Conservation (phyloP, 2,888 invertebrate species). For the Aporophyla lueneburgensis region DNA sequence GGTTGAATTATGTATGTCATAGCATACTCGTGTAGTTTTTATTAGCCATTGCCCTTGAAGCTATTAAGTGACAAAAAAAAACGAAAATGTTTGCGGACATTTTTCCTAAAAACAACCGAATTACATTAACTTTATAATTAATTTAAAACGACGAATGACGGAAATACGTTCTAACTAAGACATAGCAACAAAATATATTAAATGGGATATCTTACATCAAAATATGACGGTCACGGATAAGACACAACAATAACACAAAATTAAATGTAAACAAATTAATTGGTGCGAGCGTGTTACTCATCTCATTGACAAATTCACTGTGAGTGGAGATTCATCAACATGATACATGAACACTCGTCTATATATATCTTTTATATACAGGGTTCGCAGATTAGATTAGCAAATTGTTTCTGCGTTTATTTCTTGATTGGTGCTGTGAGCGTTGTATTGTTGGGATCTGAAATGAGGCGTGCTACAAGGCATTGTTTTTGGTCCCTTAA, state of each 20-base stretch:
- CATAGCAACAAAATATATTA: background rate
- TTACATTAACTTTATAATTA: background rate
- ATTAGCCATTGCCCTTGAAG: background rate
- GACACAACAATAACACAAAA: constrained; percentile 4
- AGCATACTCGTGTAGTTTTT: background rate
- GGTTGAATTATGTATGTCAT: background rate
- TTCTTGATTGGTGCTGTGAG: constrained; percentile 2
- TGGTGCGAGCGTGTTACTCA: constrained; percentile 32
- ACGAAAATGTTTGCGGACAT: background rate
- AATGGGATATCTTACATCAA: constrained; percentile 13
- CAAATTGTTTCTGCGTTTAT: background rate
- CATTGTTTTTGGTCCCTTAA: background rate
- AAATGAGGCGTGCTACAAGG: background rate
- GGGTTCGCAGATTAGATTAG: background rate
- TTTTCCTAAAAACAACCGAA: background rate
- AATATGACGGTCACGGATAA: background rate
- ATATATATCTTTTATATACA: background rate
- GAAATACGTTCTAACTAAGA: background rate
- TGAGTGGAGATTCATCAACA: background rate
- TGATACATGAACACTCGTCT: background rate
- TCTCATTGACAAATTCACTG: constrained; percentile 10
- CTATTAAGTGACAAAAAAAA: background rate
- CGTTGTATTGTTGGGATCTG: background rate
- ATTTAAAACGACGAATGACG: background rate
- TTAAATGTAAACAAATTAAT: background rate